Base-by-base conservation (phyloP, 1,140 invertebrate species). In the Bombus sylvicola region DNA sequence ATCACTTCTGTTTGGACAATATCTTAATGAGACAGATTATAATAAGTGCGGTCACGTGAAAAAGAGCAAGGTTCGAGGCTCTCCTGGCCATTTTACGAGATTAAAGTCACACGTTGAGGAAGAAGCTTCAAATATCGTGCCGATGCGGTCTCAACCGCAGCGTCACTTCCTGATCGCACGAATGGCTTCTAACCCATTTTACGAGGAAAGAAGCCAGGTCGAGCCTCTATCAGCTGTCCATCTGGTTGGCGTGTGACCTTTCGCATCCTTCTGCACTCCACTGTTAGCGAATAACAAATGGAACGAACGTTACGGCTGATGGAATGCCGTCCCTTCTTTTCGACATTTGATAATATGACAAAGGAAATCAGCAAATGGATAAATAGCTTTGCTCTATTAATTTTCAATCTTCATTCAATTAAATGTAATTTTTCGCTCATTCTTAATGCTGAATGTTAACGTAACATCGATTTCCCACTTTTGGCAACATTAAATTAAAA, bases 161-260 rank as follows among this genome's bases (percentile, higher is more conserved):
- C 86, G 87, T 91, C 87, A 91, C 79, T 90, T 90, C 89, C 81
- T 90, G 85, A 78, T 87, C 81, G 84, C 77, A n/a, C 86, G 71
- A 88, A 57, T 78, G 66, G 74, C 57, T 73, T 81, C 84, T 92
- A 86, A 88, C 91, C 89, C 86, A 87, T 90, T 90, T 91, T 62
- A 81, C 68, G 84, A 86, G 82, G 81, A 90, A 92, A 86, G 88
- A 86, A 92, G 85, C 85, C 79, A 80, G 83, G 88, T 90, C 88
- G 85, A 57, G 79, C 64, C 81, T 86, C 89, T 92, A 92, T 92
- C 91, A 89, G 89, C 89, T 91, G 91, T 92, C 91, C 89, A 92
- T 92, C 91, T 89, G 64, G 84, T 91, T 92, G 88, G 91, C 91
- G 91, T 92, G 86, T 92, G 91, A 92, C 91, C 91, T 92, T 92